These are phyloP conservation scores for Darwinula stevensoni DNA, from an alignment of 2,888 invertebrate genomes.

Conservation along the genomic window DNA sequence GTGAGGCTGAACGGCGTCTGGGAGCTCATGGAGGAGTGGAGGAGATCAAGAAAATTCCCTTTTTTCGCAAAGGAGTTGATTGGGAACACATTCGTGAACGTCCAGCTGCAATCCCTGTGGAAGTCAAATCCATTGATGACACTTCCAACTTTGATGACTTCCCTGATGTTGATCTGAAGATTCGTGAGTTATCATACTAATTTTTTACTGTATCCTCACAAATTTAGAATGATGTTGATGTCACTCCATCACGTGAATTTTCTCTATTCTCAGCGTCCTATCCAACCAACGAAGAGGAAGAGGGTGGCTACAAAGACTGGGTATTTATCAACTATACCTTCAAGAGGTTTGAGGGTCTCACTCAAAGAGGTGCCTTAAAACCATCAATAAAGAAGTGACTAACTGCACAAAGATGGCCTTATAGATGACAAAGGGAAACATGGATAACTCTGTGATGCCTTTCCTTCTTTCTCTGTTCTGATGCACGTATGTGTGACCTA, in stretches of 20 bases:
- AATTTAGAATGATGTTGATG: too few species aligned
- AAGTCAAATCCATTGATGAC: slow-evolving; percentile 95
- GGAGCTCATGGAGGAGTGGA: slow-evolving; percentile 71
- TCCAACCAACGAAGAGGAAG: slow-evolving; percentile 61
- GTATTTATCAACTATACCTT: slow-evolving; percentile 99
- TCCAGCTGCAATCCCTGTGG: slow-evolving; percentile 89
- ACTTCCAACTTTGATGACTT: slow-evolving; percentile 99
- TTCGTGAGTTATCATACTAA: slow-evolving; percentile 52
- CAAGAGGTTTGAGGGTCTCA: slow-evolving; percentile 91
- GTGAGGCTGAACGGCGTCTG: slow-evolving; percentile 72
- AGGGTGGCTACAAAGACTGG: slow-evolving; percentile 76
- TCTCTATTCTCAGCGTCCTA: slow-evolving; percentile 29
- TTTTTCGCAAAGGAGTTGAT: slow-evolving; percentile 86
- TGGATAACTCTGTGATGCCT: too few species aligned
- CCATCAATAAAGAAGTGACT: slow-evolving; percentile 8
- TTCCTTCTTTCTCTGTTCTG: too few species aligned
- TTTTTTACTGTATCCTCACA: too few species aligned
- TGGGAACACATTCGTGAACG: slow-evolving; percentile 97
- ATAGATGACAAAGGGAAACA: too few species aligned
- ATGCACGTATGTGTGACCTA: too few species aligned
- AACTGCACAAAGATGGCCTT: too few species aligned
- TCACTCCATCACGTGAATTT: neutral
- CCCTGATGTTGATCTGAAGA: slow-evolving; percentile 92
- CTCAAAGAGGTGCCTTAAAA: slow-evolving; percentile 34
- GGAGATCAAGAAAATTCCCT: slow-evolving; percentile 63